Percentiles rank a stretch among this genome's conserved stretches.
Evolutionary conservation across 2,113 vertebrate genomes (phyloP).

Genomic region (Varanus komodoensis): DNA sequence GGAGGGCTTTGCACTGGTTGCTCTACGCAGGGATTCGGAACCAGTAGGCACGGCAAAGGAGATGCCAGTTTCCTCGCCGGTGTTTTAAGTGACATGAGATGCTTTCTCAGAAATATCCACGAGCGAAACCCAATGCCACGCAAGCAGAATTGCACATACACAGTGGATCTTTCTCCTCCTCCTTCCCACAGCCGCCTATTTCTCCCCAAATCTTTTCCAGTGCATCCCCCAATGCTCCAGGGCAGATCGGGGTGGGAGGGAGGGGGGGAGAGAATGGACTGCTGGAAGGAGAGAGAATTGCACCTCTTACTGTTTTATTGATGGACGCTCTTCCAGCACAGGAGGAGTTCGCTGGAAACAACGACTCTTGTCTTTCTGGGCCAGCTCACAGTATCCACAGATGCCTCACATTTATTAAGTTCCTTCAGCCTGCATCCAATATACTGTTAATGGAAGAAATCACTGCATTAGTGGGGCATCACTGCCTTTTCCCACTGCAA

Average conservation of each 20-base stretch:
- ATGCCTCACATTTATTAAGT: too few relatives aligned
- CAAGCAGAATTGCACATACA: not conserved
- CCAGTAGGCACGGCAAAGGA: not conserved
- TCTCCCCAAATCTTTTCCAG: not conserved
- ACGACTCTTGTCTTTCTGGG: too few relatives aligned
- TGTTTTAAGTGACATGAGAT: not conserved
- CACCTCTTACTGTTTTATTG: too few relatives aligned
- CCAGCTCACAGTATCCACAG: too few relatives aligned
- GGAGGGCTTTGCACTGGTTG: not conserved
- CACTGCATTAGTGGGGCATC: too few relatives aligned
- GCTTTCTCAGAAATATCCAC: not conserved
- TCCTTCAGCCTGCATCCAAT: too few relatives aligned
- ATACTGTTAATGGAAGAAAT: too few relatives aligned
- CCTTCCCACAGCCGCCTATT: too few relatives aligned
- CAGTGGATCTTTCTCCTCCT: not conserved
- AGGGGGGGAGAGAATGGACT: not conserved
- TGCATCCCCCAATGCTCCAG: not conserved
- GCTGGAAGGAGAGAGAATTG: too few relatives aligned
- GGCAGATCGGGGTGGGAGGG: not conserved
- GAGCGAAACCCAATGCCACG: not conserved
- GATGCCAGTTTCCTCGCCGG: not conserved
- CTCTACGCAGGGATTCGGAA: not conserved
- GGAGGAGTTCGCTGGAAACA: too few relatives aligned
- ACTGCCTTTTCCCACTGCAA: too few relatives aligned
- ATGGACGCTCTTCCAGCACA: too few relatives aligned